Evolutionary conservation across 1,140 invertebrate species (phyloP).

Genomic region (Drosophila funebris): DNA sequence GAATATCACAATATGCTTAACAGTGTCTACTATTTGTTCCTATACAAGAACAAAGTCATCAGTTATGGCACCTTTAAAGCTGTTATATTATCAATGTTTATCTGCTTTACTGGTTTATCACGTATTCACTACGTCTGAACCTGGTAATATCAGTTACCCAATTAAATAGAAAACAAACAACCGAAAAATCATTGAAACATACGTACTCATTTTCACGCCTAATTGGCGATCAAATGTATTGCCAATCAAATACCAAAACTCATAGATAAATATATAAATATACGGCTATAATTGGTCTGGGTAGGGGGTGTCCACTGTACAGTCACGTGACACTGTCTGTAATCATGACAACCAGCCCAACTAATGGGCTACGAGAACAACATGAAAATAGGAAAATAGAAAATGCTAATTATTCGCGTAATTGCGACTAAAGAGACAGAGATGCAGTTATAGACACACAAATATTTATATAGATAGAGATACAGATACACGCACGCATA

Average conservation of each 20-base stretch:
- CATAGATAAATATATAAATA: background rate
- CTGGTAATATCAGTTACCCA: background rate
- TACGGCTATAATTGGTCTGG: background rate
- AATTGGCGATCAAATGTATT: slow-evolving; percentile 4
- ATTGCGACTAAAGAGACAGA: slow-evolving; percentile 35
- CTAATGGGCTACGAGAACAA: slow-evolving; percentile 20
- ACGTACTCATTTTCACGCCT: slow-evolving; percentile 7
- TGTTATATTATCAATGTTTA: too few relatives aligned
- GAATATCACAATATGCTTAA: too few relatives aligned
- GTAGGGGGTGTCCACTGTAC: background rate
- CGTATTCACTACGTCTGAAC: background rate
- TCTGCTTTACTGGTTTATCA: background rate
- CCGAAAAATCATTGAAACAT: background rate
- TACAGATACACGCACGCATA: background rate
- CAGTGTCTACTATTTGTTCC: too few relatives aligned
- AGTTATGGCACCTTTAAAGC: too few relatives aligned
- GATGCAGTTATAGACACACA: background rate
- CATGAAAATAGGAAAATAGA: slow-evolving; percentile 5
- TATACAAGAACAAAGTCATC: too few relatives aligned
- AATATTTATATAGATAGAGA: background rate
- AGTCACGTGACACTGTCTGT: background rate
- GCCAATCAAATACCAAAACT: slow-evolving; percentile 15
- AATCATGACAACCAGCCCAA: slow-evolving; percentile 1
- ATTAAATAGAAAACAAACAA: background rate
- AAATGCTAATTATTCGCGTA: slow-evolving; percentile 53